Evolutionary conservation across 2,113 vertebrate species (phyloP), one percentile per base, ranked within the genome.

Genomic region (Cololabis saira): DNA sequence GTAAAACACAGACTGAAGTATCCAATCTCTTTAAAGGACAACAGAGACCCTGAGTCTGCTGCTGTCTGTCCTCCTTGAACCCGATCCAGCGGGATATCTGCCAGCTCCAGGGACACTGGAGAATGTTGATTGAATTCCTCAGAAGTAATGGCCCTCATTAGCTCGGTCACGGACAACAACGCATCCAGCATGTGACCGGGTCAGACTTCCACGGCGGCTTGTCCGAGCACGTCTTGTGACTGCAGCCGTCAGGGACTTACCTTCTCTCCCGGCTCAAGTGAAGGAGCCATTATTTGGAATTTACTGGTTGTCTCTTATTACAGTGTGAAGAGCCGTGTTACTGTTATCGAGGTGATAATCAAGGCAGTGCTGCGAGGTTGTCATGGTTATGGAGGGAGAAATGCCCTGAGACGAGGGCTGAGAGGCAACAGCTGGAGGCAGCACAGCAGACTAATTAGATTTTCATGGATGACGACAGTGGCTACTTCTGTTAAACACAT

Each of bases 91-190:
- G 43, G 3, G 33, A 37, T 53, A 10, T 62, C 44, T 13, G 27
- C 21, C 65, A 22, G 66, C 44, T 66, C 54, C 30, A 1, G 9
- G 30, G 62, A 71, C 59, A 62, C 59, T 55, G 2, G 17, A 55
- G 71, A 79, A 83, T 78, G 81, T 44, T 81, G 69, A 83, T 81
- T 71, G 67, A 68, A 86, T 85, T 86, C 79, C 60, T 40, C 59
- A 41, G 67, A 77, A 54, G 62, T 49, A 81, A 69, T 55, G 51
- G 50, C 64, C 66, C 63, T 78, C 47, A 33, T 85, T 83, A 55
- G 45, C 60, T 76, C 67, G 13, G 48, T 76, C 76, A 63, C 42
- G 57, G 76, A 72, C 63, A 47, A 54, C 56, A 64, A 56, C 73
- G 33, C 44, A n/a, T 37, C 0, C 4, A 75, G 44, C 87, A 79